phyloP scores from a whole-genome alignment of 1,140 invertebrate genomes.

The Muscidifurax raptorellus region DNA sequence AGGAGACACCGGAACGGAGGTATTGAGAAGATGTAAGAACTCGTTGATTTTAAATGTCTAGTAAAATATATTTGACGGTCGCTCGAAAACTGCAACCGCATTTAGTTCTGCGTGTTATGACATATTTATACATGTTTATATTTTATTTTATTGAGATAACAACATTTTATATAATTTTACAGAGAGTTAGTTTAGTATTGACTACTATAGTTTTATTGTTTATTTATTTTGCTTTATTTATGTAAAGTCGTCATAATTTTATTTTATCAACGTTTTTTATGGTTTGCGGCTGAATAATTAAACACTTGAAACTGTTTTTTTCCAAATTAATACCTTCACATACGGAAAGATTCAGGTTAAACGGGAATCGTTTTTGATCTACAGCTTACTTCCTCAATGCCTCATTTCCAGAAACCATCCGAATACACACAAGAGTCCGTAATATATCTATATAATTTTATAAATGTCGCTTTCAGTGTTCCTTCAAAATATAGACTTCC shows the following conservation, averaged over 20 bases:
- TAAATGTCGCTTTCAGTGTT: neutral
- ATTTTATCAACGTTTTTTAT: neutral
- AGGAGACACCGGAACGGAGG: constrained; percentile 10
- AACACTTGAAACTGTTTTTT: no score
- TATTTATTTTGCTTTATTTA: neutral
- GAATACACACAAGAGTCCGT: neutral
- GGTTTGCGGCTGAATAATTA: neutral
- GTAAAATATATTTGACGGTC: neutral
- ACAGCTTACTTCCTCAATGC: constrained; percentile 26
- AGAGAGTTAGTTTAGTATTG: neutral
- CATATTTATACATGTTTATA: neutral
- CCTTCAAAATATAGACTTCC: constrained; percentile 37
- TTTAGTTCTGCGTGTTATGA: neutral
- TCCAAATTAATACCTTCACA: neutral
- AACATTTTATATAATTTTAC: neutral
- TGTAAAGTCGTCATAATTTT: neutral
- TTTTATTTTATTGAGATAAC: neutral
- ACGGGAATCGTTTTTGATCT: neutral
- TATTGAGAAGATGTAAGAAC: constrained; percentile 31
- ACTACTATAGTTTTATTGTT: neutral
- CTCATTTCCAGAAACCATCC: constrained; percentile 15
- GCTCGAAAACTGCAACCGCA: neutral
- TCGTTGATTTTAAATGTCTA: neutral
- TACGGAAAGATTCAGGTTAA: neutral
- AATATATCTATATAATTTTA: neutral